Evolutionary conservation across 2,113 vertebrate species (phyloP).

Genomic region (Chrysochloris asiatica): DNA sequence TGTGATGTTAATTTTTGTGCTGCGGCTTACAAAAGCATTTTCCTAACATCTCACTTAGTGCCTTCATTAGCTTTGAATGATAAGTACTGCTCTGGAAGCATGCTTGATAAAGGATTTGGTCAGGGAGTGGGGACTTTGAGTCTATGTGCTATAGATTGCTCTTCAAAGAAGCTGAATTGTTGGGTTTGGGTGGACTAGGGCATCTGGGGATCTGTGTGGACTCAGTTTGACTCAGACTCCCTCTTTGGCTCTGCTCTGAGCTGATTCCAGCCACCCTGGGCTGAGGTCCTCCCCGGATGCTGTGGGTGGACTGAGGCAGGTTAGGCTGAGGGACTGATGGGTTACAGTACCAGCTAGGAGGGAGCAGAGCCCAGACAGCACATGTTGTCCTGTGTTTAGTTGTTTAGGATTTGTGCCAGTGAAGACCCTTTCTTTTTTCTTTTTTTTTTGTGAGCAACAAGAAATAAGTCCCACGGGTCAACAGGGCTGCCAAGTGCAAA

Average conservation of each 20-base stretch:
- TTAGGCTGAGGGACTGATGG: neutral
- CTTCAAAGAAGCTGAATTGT: neutral
- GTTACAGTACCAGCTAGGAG: neutral
- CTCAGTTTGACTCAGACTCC: neutral
- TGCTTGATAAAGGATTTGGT: neutral
- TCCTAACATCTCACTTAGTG: neutral
- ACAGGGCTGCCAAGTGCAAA: neutral
- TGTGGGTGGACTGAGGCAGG: fast-evolving
- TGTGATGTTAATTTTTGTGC: fast-evolving
- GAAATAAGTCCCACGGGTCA: neutral
- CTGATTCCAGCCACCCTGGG: fast-evolving
- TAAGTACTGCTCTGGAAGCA: too few relatives aligned
- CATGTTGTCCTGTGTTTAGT: neutral
- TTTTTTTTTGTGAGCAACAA: neutral
- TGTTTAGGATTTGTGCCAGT: fast-evolving
- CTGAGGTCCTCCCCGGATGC: fast-evolving
- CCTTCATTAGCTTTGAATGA: fast-evolving
- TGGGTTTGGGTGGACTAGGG: neutral
- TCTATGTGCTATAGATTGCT: fast-evolving
- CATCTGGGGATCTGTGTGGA: fast-evolving
- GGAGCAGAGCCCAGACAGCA: neutral
- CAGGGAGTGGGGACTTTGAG: neutral
- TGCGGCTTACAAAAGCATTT: neutral
- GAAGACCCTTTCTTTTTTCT: neutral
- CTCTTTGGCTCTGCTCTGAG: neutral